A percentile compares a stretch with the other conserved stretches of the same genome.
phyloP scores from a whole-genome alignment of 2,797 vertebrate species.

The Atherinosoma microstoma region DNA sequence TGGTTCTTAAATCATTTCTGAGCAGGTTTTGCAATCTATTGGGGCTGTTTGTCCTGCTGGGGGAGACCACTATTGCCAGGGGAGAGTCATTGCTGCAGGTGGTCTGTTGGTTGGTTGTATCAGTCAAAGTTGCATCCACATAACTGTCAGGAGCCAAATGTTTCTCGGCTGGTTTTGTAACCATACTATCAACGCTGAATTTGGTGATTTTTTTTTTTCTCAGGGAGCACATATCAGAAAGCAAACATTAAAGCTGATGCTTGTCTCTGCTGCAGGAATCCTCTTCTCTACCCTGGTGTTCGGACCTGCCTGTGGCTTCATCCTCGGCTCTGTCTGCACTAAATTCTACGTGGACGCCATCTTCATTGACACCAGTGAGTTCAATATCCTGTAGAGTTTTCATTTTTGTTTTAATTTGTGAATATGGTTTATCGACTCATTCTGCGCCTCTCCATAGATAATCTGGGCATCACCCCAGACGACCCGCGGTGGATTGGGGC shows the following conservation, averaged over 20 bases:
- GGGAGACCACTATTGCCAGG: background rate
- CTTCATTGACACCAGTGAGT: conserved; percentile 96
- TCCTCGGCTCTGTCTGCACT: conserved; percentile 98
- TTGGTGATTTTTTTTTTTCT: background rate
- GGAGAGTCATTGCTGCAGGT: background rate
- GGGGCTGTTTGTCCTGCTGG: background rate
- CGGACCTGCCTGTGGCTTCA: conserved; percentile 97
- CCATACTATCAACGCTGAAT: background rate
- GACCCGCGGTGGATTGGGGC: conserved; percentile 99
- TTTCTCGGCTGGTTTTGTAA: background rate
- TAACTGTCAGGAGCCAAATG: background rate
- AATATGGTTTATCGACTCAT: conserved; percentile 13
- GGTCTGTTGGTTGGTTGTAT: background rate
- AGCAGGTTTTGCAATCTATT: background rate
- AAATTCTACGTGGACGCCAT: conserved; percentile 97
- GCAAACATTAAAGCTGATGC: background rate
- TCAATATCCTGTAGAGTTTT: background rate
- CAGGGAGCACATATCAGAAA: background rate
- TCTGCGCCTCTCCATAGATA: conserved; percentile 76
- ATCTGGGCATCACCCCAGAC: conserved; percentile 91
- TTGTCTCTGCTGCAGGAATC: conserved; percentile 87
- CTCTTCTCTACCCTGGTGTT: conserved; percentile 98
- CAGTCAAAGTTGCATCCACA: background rate
- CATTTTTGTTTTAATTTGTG: background rate
- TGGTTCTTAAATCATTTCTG: background rate